phyloP scores from a whole-genome alignment of 2,797 vertebrate genomes.

The Philypnodon macrostomus region DNA sequence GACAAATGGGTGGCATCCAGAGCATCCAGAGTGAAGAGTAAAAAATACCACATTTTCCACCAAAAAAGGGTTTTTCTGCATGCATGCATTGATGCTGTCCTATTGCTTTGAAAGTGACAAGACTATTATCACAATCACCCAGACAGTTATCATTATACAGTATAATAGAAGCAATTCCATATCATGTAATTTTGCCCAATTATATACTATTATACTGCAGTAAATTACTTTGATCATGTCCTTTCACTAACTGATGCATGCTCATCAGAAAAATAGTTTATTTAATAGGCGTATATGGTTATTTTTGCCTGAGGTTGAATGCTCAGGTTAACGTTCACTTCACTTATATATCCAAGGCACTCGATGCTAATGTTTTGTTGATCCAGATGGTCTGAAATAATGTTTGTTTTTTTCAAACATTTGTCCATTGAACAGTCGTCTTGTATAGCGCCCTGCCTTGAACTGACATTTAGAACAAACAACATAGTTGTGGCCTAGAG shows the following conservation, averaged over 20 bases:
- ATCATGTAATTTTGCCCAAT: conserved; percentile 9
- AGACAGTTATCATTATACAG: conserved; percentile 4
- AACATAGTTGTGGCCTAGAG: neutral
- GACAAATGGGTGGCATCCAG: too few relatives aligned
- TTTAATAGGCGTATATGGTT: too few relatives aligned
- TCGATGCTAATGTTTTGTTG: neutral
- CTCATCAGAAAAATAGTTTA: conserved; percentile 6
- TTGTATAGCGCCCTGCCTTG: neutral
- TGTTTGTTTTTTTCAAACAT: neutral
- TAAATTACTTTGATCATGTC: conserved; percentile 2
- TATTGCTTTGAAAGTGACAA: neutral
- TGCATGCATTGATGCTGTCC: too few relatives aligned
- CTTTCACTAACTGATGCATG: conserved; percentile 3
- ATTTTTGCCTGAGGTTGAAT: neutral
- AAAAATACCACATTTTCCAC: too few relatives aligned
- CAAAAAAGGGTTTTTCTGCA: too few relatives aligned
- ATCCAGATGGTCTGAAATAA: neutral
- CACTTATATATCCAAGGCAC: too few relatives aligned
- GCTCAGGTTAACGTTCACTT: too few relatives aligned
- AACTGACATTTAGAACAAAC: neutral
- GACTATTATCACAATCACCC: conserved; percentile 1
- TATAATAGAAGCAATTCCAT: conserved; percentile 1
- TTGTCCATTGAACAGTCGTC: neutral
- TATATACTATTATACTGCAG: neutral
- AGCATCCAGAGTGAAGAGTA: too few relatives aligned